These are phyloP conservation scores for Piaya cayana DNA, from an alignment of 2,113 vertebrate genomes.

Conservation along the genomic window DNA sequence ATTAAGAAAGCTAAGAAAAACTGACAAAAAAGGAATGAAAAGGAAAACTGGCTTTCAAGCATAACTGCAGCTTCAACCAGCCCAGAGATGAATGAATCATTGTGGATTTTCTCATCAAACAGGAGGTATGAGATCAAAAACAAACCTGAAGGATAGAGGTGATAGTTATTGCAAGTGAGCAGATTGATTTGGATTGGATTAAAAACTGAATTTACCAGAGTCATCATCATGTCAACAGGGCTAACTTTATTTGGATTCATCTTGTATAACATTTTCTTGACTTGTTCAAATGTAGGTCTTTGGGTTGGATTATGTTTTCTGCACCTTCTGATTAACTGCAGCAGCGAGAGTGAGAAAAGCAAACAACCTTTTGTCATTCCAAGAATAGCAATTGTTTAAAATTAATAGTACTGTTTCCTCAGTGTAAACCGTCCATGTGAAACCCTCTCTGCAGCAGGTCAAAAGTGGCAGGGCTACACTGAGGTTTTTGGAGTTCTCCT, in stretches of 20 bases:
- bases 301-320: slow-evolving; percentile 80
- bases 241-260: slow-evolving; percentile 88
- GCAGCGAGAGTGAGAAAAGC: background rate
- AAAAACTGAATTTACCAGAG: slow-evolving; percentile 73
- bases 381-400: background rate
- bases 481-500: background rate
- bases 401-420: background rate
- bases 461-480: background rate
- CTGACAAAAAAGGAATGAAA: background rate
- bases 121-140: background rate
- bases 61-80: background rate
- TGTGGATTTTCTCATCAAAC: background rate
- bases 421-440: background rate
- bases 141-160: background rate
- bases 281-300: slow-evolving; percentile 85
- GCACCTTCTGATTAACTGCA: slow-evolving; percentile 81
- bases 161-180: background rate
- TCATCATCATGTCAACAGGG: slow-evolving; percentile 89
- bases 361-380: background rate
- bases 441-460: background rate
- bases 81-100: background rate
- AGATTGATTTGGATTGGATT: background rate
- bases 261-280: slow-evolving; percentile 83
- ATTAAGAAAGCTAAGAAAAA: background rate
- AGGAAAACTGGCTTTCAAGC: background rate